phyloP scores from a whole-genome alignment of 2,113 vertebrate genomes.

The Nycticebus coucang region DNA sequence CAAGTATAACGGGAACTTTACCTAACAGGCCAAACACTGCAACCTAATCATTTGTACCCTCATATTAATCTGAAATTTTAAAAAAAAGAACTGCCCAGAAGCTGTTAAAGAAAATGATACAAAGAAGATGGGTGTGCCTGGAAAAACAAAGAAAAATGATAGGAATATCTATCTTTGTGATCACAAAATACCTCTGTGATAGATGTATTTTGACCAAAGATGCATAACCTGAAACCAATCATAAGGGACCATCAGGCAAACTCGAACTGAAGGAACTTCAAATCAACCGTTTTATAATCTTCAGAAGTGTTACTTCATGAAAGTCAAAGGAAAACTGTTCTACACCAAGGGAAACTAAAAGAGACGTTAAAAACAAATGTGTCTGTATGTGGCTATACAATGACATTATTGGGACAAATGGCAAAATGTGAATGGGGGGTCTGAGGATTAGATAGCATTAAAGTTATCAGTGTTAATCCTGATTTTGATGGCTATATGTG shows the following conservation, averaged over 20 bases:
- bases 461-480: background rate
- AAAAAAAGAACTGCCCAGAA: background rate
- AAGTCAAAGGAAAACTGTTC: constrained; percentile 14
- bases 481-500: background rate
- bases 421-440: background rate
- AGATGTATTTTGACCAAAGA: background rate
- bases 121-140: background rate
- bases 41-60: too few relatives aligned
- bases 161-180: background rate
- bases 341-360: background rate
- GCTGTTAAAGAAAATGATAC: background rate
- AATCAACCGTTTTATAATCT: background rate
- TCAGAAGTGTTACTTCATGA: background rate
- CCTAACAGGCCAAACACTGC: too few relatives aligned
- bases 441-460: background rate
- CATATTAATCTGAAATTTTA: too few relatives aligned
- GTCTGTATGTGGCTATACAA: background rate
- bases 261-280: background rate
- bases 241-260: background rate
- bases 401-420: background rate
- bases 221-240: background rate
- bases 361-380: background rate
- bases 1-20: too few relatives aligned
- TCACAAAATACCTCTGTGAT: background rate
- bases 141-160: background rate